These are phyloP conservation scores for Passer montanus DNA, from an alignment of 2,113 vertebrate genomes.

Conservation along the genomic window DNA sequence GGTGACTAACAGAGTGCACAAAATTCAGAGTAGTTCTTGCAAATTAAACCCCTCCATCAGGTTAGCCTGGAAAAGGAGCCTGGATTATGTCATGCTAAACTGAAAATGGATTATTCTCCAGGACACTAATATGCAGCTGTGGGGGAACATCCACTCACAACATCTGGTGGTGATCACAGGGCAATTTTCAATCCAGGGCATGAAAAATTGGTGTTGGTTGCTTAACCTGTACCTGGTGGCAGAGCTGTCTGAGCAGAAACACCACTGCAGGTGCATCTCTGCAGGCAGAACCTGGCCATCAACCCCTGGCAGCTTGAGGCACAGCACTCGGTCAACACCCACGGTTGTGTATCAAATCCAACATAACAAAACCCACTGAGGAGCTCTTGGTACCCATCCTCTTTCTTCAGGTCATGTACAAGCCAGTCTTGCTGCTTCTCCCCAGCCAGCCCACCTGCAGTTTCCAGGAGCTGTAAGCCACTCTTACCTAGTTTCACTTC, in stretches of 20 bases:
- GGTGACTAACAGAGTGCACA: neutral
- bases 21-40: neutral
- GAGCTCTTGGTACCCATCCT: neutral
- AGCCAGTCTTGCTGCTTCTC: neutral
- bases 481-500: conserved; percentile 96
- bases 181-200: neutral
- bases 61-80: neutral
- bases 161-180: fast-evolving
- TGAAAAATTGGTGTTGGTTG: neutral
- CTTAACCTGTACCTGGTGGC: neutral
- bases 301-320: neutral
- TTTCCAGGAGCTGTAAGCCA: neutral
- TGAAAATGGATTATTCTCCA: neutral
- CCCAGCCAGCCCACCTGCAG: neutral
- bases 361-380: neutral
- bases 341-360: neutral
- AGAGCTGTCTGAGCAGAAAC: neutral
- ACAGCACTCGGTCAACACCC: neutral
- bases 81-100: neutral
- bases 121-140: neutral
- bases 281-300: neutral
- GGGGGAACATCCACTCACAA: neutral
- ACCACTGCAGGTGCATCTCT: neutral
- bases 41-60: neutral
- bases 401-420: neutral